Percentiles rank a stretch among this genome's conserved stretches.
These are phyloP conservation scores for Hirtodrosophila histrioides DNA, from an alignment of 2,888 invertebrate species.

Conservation along the genomic window DNA sequence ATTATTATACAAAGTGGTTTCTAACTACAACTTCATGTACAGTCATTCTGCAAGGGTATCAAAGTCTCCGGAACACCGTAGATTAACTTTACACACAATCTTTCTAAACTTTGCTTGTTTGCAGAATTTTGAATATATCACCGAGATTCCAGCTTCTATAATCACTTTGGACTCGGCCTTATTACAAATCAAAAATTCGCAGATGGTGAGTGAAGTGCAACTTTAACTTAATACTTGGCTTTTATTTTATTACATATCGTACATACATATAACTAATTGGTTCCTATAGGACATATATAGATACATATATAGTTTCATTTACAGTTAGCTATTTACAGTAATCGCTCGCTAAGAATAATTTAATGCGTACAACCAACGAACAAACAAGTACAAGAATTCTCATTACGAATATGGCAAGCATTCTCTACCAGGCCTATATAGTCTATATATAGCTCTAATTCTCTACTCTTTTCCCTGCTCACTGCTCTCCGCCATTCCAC, in stretches of 20 bases:
- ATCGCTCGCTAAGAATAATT: conserved; percentile 72
- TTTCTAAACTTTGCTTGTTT: conserved; percentile 5
- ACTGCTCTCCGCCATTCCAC: conserved; percentile 26
- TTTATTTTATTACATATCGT: conserved; percentile 49
- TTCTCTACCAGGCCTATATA: conserved; percentile 21
- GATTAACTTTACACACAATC: not conserved
- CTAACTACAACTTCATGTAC: too few species aligned
- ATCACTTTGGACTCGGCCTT: conserved; percentile 38
- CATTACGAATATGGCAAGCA: conserved; percentile 76
- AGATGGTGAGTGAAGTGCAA: conserved; percentile 46
- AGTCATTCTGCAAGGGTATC: not conserved
- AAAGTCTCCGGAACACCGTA: not conserved
- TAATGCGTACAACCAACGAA: conserved; percentile 46
- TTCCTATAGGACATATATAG: conserved; percentile 48
- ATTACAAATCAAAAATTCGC: conserved; percentile 33
- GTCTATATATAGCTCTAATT: conserved; percentile 5
- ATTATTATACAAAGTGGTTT: too few species aligned
- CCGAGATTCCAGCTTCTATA: conserved; percentile 43
- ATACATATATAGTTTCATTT: conserved; percentile 51
- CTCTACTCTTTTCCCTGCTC: conserved; percentile 23
- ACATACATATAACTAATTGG: conserved; percentile 27
- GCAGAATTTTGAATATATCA: conserved; percentile 38
- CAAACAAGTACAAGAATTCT: conserved; percentile 49
- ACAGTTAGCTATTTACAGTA: conserved; percentile 71
- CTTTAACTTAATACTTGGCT: conserved; percentile 61